Evolutionary conservation across 1,140 invertebrate species (phyloP).

Genomic region (Aphelenchoides fujianensis): DNA sequence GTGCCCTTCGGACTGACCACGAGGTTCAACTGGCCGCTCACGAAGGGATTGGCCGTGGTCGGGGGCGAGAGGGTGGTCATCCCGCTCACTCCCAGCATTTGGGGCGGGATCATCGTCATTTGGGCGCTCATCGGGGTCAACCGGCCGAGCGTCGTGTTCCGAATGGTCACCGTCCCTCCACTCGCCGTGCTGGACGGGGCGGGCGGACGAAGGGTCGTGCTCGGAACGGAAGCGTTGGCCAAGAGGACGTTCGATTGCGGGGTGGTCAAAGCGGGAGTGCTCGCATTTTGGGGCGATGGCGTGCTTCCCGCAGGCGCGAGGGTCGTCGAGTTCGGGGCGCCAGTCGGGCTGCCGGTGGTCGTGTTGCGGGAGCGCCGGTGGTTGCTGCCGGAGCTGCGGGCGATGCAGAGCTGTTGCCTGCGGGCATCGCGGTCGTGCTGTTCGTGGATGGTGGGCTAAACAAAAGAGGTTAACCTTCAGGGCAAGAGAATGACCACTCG

Average conservation of each 20-base stretch:
- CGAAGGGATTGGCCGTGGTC: not conserved
- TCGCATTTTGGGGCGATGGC: no score
- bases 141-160: not conserved
- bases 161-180: not conserved
- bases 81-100: not conserved
- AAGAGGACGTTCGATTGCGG: not conserved
- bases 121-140: not conserved
- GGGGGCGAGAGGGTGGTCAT: not conserved
- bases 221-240: not conserved
- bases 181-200: not conserved
- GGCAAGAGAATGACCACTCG: no score
- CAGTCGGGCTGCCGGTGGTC: no score
- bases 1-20: not conserved
- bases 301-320: no score
- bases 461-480: no score
- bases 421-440: no score
- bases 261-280: no score
- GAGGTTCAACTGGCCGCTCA: not conserved
- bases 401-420: no score
- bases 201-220: not conserved
- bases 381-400: no score
- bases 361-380: no score
- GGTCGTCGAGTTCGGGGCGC: no score
- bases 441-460: no score
- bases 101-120: not conserved